These are phyloP conservation scores for Leuctra nigra DNA, from an alignment of 2,888 invertebrate genomes.

Conservation along the genomic window DNA sequence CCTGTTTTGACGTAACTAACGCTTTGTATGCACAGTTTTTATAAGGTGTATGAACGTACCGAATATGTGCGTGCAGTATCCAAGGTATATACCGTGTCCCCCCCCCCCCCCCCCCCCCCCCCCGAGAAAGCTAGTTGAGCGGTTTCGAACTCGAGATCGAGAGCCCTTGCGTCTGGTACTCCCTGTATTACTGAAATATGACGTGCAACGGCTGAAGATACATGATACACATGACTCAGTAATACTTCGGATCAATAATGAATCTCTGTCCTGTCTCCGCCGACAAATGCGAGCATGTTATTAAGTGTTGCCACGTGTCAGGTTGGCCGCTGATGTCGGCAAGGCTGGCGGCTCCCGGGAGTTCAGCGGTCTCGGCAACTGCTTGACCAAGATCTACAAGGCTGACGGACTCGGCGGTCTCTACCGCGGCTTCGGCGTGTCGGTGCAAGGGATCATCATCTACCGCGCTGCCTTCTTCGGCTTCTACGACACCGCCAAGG, in stretches of 20 bases:
- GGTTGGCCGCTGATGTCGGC: slow-evolving; percentile 54
- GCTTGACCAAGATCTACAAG: slow-evolving; percentile 78
- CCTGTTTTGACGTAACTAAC: too few species aligned
- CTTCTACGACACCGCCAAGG: slow-evolving; percentile 92
- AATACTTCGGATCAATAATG: not conserved
- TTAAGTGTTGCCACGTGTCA: slow-evolving; percentile 31
- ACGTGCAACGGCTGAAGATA: too few species aligned
- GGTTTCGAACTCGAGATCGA: not conserved
- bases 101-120: too few species aligned
- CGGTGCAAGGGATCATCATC: slow-evolving; percentile 93
- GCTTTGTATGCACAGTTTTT: too few species aligned
- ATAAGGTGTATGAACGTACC: too few species aligned
- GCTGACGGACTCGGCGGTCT: slow-evolving; percentile 78
- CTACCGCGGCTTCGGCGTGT: slow-evolving; percentile 92
- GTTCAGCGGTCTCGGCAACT: slow-evolving; percentile 85
- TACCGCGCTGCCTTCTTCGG: slow-evolving; percentile 95
- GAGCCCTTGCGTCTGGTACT: not conserved
- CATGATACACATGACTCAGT: too few species aligned
- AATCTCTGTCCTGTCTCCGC: not conserved
- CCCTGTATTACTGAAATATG: too few species aligned
- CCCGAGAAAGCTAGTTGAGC: too few species aligned
- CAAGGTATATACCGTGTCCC: too few species aligned
- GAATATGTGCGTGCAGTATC: too few species aligned
- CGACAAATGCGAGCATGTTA: not conserved
- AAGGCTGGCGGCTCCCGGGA: slow-evolving; percentile 62